Base-by-base conservation (phyloP, 2,888 invertebrate species). In the Drosophila neutralis region DNA sequence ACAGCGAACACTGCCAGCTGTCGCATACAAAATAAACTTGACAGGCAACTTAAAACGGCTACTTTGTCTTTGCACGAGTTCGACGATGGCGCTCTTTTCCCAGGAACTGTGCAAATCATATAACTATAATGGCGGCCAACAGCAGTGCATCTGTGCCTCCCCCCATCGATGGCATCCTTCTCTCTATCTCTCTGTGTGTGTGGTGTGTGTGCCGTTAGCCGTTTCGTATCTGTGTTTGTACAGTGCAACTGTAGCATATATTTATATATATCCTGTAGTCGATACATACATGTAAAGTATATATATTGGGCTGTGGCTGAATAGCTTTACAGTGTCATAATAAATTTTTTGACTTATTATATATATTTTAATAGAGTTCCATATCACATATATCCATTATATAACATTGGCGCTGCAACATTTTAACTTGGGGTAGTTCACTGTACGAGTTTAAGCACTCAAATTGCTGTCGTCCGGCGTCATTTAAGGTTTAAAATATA, bases 111-210 rank as follows among this genome's bases (percentile, higher is more conserved):
- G 42, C 42, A 61, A 70, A 35, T 58, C 75, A 70, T 70, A 75
- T 66, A 70, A 62, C 70, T 61, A 59, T 59, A 66, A 75, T 75
- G 75, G 45, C 36, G 36, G 35, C 48, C 61, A 75, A 75, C 57
- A 66, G 38, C 31, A 59, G 27, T 59, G 67, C 62, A 73, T 66
- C 31, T 42, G 21, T 42, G 42, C 42, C 5, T 2, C 21, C 21
- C 11, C 11, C 21, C 5, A 21, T 42, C 21, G 11, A 21, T 42
- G 42, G 11, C 11, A 11, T 45, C 3, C 13, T n/a, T 3, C 1
- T n/a, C 38, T 4, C n/a, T 40, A n/a, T 21, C 1, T 21, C 5
- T 42, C 2, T n/a, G 40, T 40, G 40, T 40, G 40, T 40, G n/a
- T n/a, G 38, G 18, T n/a, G 2, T 40, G 11, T 21, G 21, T 49